Percentiles rank a stretch among this genome's conserved stretches.
Evolutionary conservation across 2,888 invertebrate genomes (phyloP).

Genomic region (Monochamus alternatus): DNA sequence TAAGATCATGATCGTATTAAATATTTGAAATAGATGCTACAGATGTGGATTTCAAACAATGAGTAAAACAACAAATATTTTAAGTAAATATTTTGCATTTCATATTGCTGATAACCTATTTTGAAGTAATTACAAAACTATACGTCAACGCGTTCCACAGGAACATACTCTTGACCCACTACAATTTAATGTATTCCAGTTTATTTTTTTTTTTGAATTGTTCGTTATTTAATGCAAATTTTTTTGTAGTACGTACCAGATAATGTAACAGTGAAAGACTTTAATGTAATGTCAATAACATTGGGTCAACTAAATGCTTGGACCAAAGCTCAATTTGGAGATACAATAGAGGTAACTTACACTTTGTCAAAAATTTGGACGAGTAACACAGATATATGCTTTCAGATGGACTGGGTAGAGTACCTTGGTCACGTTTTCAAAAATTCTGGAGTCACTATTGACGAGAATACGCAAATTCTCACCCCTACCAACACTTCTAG

Average conservation of each 20-base stretch:
- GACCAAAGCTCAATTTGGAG: slow-evolving; percentile 57
- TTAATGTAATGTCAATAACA: slow-evolving; percentile 39
- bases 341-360: slow-evolving; percentile 50
- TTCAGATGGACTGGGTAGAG: slow-evolving; percentile 67
- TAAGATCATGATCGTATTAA: too few relatives aligned
- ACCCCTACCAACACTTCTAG: slow-evolving; percentile 41
- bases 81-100: too few relatives aligned
- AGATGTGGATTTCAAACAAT: too few relatives aligned
- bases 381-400: not conserved
- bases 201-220: too few relatives aligned
- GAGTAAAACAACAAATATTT: too few relatives aligned
- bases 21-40: too few relatives aligned
- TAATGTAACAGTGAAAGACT: slow-evolving; percentile 25
- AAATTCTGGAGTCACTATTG: slow-evolving; percentile 60
- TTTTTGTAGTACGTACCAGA: slow-evolving; percentile 40
- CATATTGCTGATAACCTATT: too few relatives aligned
- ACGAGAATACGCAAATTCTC: slow-evolving; percentile 58
- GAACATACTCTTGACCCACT: not conserved
- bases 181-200: too few relatives aligned
- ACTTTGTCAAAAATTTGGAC: not conserved
- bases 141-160: not conserved
- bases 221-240: too few relatives aligned
- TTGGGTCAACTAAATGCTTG: slow-evolving; percentile 56
- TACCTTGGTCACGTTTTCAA: slow-evolving; percentile 63
- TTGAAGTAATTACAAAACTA: too few relatives aligned